Evolutionary conservation across 2,113 vertebrate species (phyloP).

Genomic region (Elanus axillaris): DNA sequence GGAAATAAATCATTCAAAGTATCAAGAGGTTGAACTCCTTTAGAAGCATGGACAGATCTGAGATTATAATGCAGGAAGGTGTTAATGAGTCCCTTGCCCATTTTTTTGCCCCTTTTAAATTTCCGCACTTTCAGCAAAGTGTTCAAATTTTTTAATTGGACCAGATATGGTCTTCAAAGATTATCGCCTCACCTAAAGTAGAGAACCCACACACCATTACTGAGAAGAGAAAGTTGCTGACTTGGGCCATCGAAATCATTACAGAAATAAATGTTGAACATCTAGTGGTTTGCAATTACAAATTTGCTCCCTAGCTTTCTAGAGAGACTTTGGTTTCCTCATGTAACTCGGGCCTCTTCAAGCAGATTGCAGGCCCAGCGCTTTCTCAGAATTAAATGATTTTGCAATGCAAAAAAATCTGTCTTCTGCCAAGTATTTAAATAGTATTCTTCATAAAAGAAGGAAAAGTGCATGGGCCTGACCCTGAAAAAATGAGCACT

Average conservation of each 20-base stretch:
- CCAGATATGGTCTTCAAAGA: not conserved
- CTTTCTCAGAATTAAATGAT: not conserved
- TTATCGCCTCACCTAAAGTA: accelerated
- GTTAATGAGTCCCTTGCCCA: not conserved
- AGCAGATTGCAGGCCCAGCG: not conserved
- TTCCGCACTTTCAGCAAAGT: not conserved
- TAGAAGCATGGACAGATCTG: not conserved
- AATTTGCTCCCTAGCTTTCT: not conserved
- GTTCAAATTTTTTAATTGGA: not conserved
- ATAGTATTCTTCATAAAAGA: not conserved
- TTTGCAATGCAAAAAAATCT: not conserved
- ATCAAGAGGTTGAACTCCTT: not conserved
- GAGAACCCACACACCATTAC: not conserved
- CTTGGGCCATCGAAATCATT: not conserved
- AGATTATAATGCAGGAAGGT: not conserved
- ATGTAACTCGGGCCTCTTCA: not conserved
- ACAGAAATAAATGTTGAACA: not conserved
- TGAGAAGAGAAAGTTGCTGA: not conserved
- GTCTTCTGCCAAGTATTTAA: not conserved
- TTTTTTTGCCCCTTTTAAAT: not conserved
- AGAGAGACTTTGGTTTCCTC: not conserved
- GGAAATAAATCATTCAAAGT: not conserved
- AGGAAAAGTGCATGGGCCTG: not conserved
- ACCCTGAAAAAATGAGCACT: not conserved
- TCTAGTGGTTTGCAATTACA: not conserved